Percentiles rank a stretch among this genome's conserved stretches.
These are phyloP conservation scores for Tenthredo amoena DNA, from an alignment of 2,888 invertebrate genomes.

Conservation along the genomic window DNA sequence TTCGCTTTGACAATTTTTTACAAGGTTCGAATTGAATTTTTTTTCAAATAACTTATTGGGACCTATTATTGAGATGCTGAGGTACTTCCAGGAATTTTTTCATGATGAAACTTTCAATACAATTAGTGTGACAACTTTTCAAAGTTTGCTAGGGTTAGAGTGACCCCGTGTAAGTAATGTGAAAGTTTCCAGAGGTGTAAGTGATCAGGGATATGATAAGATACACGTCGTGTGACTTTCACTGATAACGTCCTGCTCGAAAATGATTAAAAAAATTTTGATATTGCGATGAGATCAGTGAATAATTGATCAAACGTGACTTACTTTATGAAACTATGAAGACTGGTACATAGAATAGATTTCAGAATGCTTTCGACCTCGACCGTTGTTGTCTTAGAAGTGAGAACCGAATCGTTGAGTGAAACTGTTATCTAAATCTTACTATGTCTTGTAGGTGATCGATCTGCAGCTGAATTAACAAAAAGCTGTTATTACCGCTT, in stretches of 20 bases:
- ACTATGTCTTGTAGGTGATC: background rate
- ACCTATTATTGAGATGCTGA: too few relatives aligned
- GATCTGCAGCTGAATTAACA: background rate
- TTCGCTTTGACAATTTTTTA: too few relatives aligned
- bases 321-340: background rate
- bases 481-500: background rate
- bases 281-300: background rate
- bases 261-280: background rate
- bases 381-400: background rate
- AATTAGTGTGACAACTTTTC: too few relatives aligned
- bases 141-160: too few relatives aligned
- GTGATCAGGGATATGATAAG: too few relatives aligned
- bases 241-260: background rate
- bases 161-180: too few relatives aligned
- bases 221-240: background rate
- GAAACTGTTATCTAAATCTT: background rate
- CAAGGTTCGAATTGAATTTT: too few relatives aligned
- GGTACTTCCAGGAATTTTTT: too few relatives aligned
- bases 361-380: background rate
- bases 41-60: too few relatives aligned
- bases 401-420: background rate
- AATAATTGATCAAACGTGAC: background rate
- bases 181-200: too few relatives aligned
- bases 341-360: background rate
- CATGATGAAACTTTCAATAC: too few relatives aligned